phyloP scores from a whole-genome alignment of 2,797 vertebrate species.

The Emys orbicularis region DNA sequence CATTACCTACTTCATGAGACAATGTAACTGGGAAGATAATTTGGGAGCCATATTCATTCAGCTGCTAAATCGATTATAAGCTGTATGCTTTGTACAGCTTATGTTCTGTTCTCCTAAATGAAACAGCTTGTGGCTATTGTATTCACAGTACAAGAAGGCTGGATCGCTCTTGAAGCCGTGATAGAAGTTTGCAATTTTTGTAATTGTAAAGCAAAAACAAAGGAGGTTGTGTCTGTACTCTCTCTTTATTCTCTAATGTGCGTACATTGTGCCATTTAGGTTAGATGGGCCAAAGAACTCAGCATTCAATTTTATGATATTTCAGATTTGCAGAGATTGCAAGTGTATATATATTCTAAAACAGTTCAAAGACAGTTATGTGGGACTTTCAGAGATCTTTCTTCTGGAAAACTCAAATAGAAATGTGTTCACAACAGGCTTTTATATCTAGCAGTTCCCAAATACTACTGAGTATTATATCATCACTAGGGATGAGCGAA shows the following conservation, averaged over 20 bases:
- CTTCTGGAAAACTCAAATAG: not conserved
- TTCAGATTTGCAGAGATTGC: not conserved
- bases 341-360: not conserved
- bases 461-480: not conserved
- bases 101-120: slow-evolving; percentile 12
- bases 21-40: not conserved
- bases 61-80: slow-evolving; percentile 32
- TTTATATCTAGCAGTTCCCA: not conserved
- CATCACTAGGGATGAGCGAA: not conserved
- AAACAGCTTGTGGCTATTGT: slow-evolving; percentile 21
- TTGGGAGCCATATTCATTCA: not conserved
- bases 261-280: not conserved
- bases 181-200: not conserved
- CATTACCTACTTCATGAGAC: slow-evolving; percentile 15
- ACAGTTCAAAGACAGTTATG: not conserved
- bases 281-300: not conserved
- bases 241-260: not conserved
- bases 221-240: not conserved
- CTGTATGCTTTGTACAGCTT: not conserved
- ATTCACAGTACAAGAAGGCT: slow-evolving; percentile 7
- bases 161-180: not conserved
- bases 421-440: not conserved
- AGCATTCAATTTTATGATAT: not conserved
- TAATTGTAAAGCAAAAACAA: slow-evolving; percentile 25
- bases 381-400: not conserved